A percentile compares a stretch with the other conserved stretches of the same genome.
Conservation (phyloP, 2,113 vertebrate species). For the Elephas maximus region DNA sequence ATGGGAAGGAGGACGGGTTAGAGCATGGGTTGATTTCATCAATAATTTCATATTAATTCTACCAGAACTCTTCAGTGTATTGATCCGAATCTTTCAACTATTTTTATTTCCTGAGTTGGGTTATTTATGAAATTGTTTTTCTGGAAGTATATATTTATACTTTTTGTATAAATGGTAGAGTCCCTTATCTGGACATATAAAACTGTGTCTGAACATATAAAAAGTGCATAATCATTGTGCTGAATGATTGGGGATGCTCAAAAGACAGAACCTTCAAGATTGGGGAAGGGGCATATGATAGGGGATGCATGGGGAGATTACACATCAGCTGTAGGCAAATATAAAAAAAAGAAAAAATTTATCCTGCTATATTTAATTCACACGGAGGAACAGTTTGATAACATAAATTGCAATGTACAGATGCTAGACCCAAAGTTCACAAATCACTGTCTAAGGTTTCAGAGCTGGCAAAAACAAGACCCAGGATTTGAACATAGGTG, state of each 20-base stretch:
- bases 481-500: not conserved
- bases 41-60: slow-evolving; percentile 43
- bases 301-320: not conserved
- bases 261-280: not conserved
- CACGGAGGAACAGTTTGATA: not conserved
- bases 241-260: not conserved
- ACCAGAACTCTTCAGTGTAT: not conserved
- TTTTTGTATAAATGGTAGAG: no score
- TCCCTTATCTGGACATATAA: not conserved
- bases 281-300: not conserved
- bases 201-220: not conserved
- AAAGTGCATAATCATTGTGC: not conserved
- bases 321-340: not conserved
- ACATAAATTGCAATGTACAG: not conserved
- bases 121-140: slow-evolving; percentile 8
- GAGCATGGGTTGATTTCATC: not conserved
- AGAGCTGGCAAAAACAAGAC: not conserved
- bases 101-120: not conserved
- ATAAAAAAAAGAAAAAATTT: no score
- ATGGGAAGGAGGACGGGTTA: not conserved
- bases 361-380: not conserved
- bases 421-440: not conserved
- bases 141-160: not conserved
- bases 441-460: not conserved
- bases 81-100: not conserved